These are phyloP conservation scores for Amblyraja radiata DNA, from an alignment of 2,797 vertebrate species.

Conservation along the genomic window DNA sequence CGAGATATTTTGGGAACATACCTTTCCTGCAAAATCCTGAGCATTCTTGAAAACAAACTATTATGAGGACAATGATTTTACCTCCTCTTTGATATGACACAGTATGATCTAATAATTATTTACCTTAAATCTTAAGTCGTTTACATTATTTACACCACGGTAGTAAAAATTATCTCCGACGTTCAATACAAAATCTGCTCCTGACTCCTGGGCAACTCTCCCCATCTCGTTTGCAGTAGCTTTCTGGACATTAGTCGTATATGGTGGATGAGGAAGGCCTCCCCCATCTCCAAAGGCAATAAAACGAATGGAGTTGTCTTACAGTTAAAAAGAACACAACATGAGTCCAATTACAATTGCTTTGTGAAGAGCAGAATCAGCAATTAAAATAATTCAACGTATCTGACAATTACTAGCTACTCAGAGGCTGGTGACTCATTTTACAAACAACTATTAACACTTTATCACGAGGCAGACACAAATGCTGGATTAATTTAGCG, in stretches of 20 bases:
- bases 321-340: neutral
- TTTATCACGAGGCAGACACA: neutral
- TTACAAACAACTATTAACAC: neutral
- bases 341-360: neutral
- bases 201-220: constrained; percentile 43
- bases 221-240: constrained; percentile 49
- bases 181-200: constrained; percentile 57
- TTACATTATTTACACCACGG: constrained; percentile 48
- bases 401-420: neutral
- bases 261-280: constrained; percentile 50
- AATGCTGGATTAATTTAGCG: too few relatives aligned
- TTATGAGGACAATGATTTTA: neutral
- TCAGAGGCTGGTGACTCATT: neutral
- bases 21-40: neutral
- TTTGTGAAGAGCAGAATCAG: neutral
- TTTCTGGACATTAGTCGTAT: constrained; percentile 48
- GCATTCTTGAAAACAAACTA: neutral
- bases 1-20: neutral
- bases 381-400: neutral
- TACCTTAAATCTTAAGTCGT: constrained; percentile 59
- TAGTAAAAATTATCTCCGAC: constrained; percentile 59
- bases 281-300: constrained; percentile 57
- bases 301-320: constrained; percentile 44
- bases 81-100: neutral
- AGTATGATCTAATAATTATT: neutral